Evolutionary conservation across 2,797 vertebrate genomes (phyloP).

Genomic region (Petrocephalus sullivani): DNA sequence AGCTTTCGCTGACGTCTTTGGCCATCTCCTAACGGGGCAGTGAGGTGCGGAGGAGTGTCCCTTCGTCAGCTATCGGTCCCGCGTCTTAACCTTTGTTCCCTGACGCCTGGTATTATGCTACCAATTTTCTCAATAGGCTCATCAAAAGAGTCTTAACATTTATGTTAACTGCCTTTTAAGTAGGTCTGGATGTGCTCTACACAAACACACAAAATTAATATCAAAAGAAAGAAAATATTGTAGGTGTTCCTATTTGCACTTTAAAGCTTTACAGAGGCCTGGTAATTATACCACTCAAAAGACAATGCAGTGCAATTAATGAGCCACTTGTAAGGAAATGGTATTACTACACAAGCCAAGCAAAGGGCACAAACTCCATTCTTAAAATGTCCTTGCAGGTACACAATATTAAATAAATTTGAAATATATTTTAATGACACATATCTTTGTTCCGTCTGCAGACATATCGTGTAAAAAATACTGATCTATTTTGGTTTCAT

Average conservation of each 20-base stretch:
- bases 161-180: conserved; percentile 5
- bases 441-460: neutral
- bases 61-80: neutral
- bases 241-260: conserved; percentile 24
- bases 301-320: neutral
- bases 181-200: neutral
- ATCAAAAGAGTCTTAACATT: conserved; percentile 8
- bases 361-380: neutral
- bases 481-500: neutral
- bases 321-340: neutral
- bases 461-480: neutral
- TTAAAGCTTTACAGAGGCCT: conserved; percentile 13
- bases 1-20: neutral
- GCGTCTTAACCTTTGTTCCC: neutral
- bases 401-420: neutral
- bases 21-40: neutral
- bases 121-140: neutral
- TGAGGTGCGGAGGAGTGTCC: neutral
- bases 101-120: neutral
- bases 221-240: conserved; percentile 15
- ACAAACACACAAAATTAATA: conserved; percentile 1
- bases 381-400: conserved; percentile 2
- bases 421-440: neutral
- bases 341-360: neutral
- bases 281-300: conserved; percentile 6